Evolutionary conservation across 2,888 invertebrate genomes (phyloP).

Genomic region (Leptopilina drosophilae): DNA sequence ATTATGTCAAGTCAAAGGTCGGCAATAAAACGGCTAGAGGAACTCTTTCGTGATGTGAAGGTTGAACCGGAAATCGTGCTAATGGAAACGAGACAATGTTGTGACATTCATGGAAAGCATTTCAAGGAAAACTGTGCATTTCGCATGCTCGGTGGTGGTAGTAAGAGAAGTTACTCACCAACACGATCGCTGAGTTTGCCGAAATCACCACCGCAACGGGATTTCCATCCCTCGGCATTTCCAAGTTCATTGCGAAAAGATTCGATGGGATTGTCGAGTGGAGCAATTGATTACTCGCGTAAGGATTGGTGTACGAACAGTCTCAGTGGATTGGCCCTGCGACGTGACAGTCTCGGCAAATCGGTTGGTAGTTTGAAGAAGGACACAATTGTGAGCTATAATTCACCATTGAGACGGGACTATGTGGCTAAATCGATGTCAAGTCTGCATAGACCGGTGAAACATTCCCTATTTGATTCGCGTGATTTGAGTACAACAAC

Average conservation of each 20-base stretch:
- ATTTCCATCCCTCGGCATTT: slow-evolving; percentile 85
- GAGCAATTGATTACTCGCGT: slow-evolving; percentile 68
- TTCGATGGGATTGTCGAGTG: slow-evolving; percentile 76
- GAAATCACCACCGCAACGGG: slow-evolving; percentile 79
- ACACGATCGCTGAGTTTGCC: slow-evolving; percentile 80
- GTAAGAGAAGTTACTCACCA: slow-evolving; percentile 54
- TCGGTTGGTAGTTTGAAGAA: slow-evolving; percentile 73
- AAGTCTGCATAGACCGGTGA: slow-evolving; percentile 66
- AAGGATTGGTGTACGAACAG: slow-evolving; percentile 58
- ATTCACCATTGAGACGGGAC: slow-evolving; percentile 70
- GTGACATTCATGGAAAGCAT: slow-evolving; percentile 84
- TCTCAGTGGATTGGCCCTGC: slow-evolving; percentile 67
- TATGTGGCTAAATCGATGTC: slow-evolving; percentile 75
- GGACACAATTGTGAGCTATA: slow-evolving; percentile 66
- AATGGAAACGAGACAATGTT: slow-evolving; percentile 81
- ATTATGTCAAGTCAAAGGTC: slow-evolving; percentile 78
- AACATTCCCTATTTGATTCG: slow-evolving; percentile 61
- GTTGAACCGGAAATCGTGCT: slow-evolving; percentile 77
- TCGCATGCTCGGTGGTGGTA: slow-evolving; percentile 75
- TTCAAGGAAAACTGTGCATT: slow-evolving; percentile 73
- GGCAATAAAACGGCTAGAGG: slow-evolving; percentile 85
- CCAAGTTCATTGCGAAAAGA: slow-evolving; percentile 83
- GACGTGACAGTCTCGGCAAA: slow-evolving; percentile 77
- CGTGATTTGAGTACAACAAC: slow-evolving; percentile 59
- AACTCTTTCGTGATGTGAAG: slow-evolving; percentile 84